Evolutionary conservation across 2,888 invertebrate species (phyloP).

Genomic region (Oegoconia quadripuncta): DNA sequence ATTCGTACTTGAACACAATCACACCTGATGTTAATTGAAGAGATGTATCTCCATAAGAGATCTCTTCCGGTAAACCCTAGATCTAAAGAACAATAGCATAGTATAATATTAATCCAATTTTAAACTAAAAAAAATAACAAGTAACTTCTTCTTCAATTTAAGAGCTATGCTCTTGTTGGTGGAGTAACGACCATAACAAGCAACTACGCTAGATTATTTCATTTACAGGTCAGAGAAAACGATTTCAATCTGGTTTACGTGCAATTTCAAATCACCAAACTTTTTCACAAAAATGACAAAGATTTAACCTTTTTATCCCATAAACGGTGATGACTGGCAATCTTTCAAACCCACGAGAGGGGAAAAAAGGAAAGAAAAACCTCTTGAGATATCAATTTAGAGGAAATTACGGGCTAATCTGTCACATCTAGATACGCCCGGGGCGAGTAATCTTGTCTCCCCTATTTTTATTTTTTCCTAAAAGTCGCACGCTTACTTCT

Average conservation of each 20-base stretch:
- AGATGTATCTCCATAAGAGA: background rate
- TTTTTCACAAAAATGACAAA: conserved; percentile 46
- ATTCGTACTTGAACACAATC: too few relatives aligned
- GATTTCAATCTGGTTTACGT: too few relatives aligned
- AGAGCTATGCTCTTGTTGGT: too few relatives aligned
- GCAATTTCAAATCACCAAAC: conserved; percentile 9
- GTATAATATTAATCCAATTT: too few relatives aligned
- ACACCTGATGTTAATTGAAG: background rate
- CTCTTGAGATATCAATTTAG: conserved; percentile 76
- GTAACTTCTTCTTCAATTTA: too few relatives aligned
- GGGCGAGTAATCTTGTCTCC: conserved; percentile 59
- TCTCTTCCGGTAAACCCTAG: too few relatives aligned
- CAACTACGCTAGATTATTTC: too few relatives aligned
- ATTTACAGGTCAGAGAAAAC: too few relatives aligned
- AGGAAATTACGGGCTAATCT: conserved; percentile 74
- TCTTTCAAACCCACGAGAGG: conserved; percentile 45
- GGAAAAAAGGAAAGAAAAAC: conserved; percentile 41
- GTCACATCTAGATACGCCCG: conserved; percentile 69
- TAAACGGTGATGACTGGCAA: conserved; percentile 59
- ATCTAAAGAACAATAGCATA: too few relatives aligned
- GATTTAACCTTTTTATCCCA: conserved; percentile 37
- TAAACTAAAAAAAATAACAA: too few relatives aligned
- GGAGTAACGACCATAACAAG: too few relatives aligned
- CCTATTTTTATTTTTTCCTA: conserved; percentile 49
- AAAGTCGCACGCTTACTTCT: conserved; percentile 32